Evolutionary conservation across 2,113 vertebrate species (phyloP).

Genomic region (Bos indicus): DNA sequence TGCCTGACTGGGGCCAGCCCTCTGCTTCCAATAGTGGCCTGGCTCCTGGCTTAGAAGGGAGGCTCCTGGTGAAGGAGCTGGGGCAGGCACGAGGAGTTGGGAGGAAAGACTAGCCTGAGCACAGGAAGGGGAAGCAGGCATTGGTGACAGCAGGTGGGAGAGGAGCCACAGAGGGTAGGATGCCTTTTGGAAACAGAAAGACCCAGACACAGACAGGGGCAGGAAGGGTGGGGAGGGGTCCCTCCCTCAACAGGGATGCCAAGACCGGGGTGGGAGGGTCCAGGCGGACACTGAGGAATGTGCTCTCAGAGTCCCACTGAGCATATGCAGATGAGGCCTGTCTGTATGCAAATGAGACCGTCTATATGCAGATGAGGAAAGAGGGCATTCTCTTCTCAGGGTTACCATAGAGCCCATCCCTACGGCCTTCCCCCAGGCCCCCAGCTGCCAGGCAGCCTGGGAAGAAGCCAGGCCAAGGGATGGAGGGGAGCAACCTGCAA

Average conservation of each 20-base stretch:
- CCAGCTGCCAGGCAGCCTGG: conserved; percentile 34
- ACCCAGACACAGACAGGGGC: background rate
- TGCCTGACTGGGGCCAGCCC: background rate
- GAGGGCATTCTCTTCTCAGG: conserved; percentile 83
- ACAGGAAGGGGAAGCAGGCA: background rate
- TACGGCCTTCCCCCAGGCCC: background rate
- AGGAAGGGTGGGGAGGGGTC: background rate
- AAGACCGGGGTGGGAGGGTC: conserved; percentile 2
- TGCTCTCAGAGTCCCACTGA: conserved; percentile 70
- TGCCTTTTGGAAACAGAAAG: conserved; percentile 6
- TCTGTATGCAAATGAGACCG: conserved; percentile 71
- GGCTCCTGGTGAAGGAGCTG: background rate
- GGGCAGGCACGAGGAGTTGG: background rate
- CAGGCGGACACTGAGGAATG: conserved; percentile 31
- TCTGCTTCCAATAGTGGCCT: background rate
- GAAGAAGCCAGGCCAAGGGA: conserved; percentile 15
- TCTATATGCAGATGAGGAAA: conserved; percentile 76
- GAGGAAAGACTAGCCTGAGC: background rate
- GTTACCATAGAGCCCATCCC: conserved; percentile 64
- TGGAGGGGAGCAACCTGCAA: background rate
- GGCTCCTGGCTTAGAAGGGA: background rate
- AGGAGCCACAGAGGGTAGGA: background rate
- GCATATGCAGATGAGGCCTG: conserved; percentile 80
- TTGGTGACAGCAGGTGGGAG: background rate
- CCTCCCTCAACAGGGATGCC: background rate